Base-by-base conservation (phyloP, 2,888 invertebrate genomes). In the Amphipoea oculea region DNA sequence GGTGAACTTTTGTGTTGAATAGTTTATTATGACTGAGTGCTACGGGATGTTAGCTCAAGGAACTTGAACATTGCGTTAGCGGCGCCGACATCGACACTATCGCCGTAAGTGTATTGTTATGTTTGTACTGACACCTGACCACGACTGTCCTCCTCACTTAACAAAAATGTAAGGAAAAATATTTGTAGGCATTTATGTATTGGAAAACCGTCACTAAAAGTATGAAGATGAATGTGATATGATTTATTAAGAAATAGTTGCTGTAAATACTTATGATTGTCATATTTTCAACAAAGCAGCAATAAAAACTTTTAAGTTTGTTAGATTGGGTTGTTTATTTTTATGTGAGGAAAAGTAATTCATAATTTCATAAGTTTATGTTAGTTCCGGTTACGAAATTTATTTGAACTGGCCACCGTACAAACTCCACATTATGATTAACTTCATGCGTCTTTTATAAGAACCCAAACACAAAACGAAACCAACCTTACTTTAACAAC, bases 1-100 rank as follows among this genome's bases (percentile, higher is more conserved):
- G 73, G 89, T 90, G 90, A 91, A 90, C 88, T 89, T 89, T 86
- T 65, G 88, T 87, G 86, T 73, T 81, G 80, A 83, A 88, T 88
- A 83, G 86, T 89, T 89, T 85, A 86, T 86, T 87, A 88, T 82
- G 82, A 87, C 82, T 81, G 80, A 83, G 89, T 89, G 89, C 84
- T 87, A 71, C 82, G 82, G 68, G 63, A 89, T 90, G 88, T 82
- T 88, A 73, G 82, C 79, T 77, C 67, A n/a, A 67, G 78, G 78
- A 86, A 88, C 86, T 89, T 89, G 74, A 84, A 79, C 71, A 78
- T 78, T 85, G 76, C 81, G 63, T 82, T 75, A 48, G 81, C 62
- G 84, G 62, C 77, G 67, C 67, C 73, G 66, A 45, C 51, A 71
- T 65, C 67, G 14, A 36, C 42, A 81, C 72, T 29, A 72, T 54